These are phyloP conservation scores for Chrysemys picta DNA, from an alignment of 2,113 vertebrate genomes.

Conservation along the genomic window DNA sequence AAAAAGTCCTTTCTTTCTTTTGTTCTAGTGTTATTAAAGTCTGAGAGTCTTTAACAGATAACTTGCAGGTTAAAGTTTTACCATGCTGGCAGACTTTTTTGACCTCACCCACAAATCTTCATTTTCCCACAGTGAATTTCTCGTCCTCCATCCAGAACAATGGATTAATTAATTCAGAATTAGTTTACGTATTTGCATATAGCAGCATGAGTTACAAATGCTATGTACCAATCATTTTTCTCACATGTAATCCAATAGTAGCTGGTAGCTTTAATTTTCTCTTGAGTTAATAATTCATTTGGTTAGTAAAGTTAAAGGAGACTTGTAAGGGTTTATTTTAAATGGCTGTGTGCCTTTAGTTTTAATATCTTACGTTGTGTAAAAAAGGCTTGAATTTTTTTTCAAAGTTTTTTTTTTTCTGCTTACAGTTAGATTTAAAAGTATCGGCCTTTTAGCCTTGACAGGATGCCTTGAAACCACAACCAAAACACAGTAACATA, in stretches of 20 bases:
- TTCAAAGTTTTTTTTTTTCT: not conserved
- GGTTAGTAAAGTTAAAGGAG: not conserved
- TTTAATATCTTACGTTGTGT: not conserved
- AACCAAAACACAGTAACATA: not conserved
- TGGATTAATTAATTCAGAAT: not conserved
- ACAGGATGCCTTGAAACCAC: not conserved
- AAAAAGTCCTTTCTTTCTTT: not conserved
- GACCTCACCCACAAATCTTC: not conserved
- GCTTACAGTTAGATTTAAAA: not conserved
- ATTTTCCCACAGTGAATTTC: conserved; percentile 24
- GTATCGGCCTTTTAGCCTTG: not conserved
- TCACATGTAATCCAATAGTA: not conserved
- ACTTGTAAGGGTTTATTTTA: not conserved
- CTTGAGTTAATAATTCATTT: not conserved
- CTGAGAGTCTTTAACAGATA: conserved; percentile 38
- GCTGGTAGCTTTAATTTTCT: rapidly evolving
- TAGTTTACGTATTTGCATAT: not conserved
- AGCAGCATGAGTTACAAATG: not conserved
- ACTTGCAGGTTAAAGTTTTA: conserved; percentile 48
- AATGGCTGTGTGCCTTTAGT: not conserved
- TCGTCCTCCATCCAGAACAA: not conserved
- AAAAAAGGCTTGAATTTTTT: not conserved
- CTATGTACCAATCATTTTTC: not conserved
- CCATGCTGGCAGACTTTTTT: not conserved
- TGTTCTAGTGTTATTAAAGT: not conserved